A percentile compares a stretch with the other conserved stretches of the same genome.
Evolutionary conservation across 2,113 vertebrate species (phyloP).

Genomic region (Trachemys scripta): DNA sequence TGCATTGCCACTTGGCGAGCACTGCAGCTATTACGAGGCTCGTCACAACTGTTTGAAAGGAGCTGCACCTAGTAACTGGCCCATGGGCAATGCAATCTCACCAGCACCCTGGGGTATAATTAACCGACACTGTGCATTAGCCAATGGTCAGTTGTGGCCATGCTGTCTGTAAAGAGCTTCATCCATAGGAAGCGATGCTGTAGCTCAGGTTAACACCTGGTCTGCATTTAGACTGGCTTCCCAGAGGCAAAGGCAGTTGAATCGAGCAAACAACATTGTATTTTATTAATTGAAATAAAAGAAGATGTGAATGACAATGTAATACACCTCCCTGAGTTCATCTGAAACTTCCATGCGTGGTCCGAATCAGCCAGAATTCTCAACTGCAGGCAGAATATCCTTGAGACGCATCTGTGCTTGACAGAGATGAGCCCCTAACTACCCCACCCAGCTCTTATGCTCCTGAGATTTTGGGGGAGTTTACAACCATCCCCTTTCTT

Average conservation of each 20-base stretch:
- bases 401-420: neutral
- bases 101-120: neutral
- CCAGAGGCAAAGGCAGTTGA: neutral
- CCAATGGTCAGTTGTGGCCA: neutral
- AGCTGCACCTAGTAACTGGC: accelerated
- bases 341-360: accelerated
- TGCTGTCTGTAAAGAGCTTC: accelerated
- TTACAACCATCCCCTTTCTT: neutral
- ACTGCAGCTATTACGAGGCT: too few species aligned
- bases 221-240: neutral
- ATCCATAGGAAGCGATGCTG: accelerated
- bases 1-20: accelerated
- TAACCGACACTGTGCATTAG: neutral
- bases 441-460: accelerated
- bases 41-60: neutral
- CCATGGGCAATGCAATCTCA: accelerated
- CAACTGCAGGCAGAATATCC: neutral
- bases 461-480: neutral
- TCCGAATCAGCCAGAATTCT: neutral
- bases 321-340: accelerated
- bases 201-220: neutral
- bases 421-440: accelerated
- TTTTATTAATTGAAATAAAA: neutral
- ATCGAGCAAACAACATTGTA: accelerated
- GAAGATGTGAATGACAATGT: accelerated